Evolutionary conservation across 2,113 vertebrate genomes (phyloP).

Genomic region (Misgurnus mizolepis): DNA sequence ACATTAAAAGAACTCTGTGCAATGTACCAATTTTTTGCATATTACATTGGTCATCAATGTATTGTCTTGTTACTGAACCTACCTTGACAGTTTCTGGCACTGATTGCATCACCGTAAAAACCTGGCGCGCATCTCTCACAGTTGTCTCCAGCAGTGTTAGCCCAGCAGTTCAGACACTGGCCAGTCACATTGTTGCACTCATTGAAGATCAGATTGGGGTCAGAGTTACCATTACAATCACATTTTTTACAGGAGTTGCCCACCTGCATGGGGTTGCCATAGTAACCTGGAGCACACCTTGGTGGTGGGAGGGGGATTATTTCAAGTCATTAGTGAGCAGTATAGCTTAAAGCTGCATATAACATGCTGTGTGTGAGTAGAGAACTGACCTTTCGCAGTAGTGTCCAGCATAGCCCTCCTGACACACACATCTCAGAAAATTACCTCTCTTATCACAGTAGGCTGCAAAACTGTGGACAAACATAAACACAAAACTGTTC

Average conservation of each 20-base stretch:
- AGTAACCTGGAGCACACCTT: slow-evolving; percentile 95
- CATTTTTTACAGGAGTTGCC: slow-evolving; percentile 90
- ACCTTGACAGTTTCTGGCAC: slow-evolving; percentile 90
- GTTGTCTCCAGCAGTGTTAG: slow-evolving; percentile 83
- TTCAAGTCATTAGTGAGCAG: neutral
- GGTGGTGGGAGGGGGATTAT: neutral
- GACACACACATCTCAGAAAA: slow-evolving; percentile 84
- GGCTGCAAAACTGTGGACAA: slow-evolving; percentile 82
- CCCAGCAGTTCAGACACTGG: slow-evolving; percentile 89
- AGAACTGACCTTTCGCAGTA: slow-evolving; percentile 90
- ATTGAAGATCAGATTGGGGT: slow-evolving; percentile 94
- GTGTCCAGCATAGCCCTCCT: slow-evolving; percentile 89
- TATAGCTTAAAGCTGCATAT: neutral
- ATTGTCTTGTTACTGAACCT: slow-evolving; percentile 25
- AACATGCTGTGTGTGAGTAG: neutral
- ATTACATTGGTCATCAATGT: neutral
- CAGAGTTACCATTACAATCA: slow-evolving; percentile 94
- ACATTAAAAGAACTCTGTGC: slow-evolving; percentile 12
- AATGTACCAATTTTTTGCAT: too few species aligned
- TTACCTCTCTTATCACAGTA: slow-evolving; percentile 82
- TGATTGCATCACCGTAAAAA: slow-evolving; percentile 89
- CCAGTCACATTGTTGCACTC: slow-evolving; percentile 94
- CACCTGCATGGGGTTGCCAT: slow-evolving; percentile 86
- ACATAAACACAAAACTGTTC: too few species aligned
- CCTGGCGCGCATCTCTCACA: slow-evolving; percentile 88